A percentile compares a stretch with the other conserved stretches of the same genome.
phyloP scores from a whole-genome alignment of 2,113 vertebrate species.

The Lamprotornis superbus region DNA sequence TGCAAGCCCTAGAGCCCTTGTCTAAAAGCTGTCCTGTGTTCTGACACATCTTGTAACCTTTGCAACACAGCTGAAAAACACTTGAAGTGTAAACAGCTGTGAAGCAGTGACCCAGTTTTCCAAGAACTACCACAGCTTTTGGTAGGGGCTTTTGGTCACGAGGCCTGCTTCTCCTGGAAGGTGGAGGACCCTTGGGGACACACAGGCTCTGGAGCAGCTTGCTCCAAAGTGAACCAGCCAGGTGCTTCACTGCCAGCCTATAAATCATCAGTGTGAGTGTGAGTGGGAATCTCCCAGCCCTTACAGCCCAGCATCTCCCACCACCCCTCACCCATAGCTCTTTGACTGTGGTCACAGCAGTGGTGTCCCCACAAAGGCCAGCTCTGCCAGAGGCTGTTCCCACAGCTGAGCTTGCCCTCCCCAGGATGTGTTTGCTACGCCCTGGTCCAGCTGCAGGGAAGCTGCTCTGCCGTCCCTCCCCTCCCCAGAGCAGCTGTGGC shows the following conservation, averaged over 20 bases:
- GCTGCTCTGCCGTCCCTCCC: neutral
- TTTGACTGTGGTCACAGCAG: rapidly evolving
- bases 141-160: neutral
- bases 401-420: neutral
- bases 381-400: neutral
- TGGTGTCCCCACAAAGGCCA: rapidly evolving
- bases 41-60: neutral
- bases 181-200: rapidly evolving
- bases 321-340: rapidly evolving
- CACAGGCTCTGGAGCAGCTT: neutral
- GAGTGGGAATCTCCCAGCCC: rapidly evolving
- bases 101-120: neutral
- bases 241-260: neutral
- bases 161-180: neutral
- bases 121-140: neutral
- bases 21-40: neutral
- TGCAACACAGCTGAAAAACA: neutral
- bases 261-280: rapidly evolving
- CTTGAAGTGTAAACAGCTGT: neutral
- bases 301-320: neutral
- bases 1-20: neutral
- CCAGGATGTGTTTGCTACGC: rapidly evolving
- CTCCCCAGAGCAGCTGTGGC: neutral
- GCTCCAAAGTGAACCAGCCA: rapidly evolving
- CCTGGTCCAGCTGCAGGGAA: neutral